phyloP scores from a whole-genome alignment of 2,888 invertebrate genomes.

The Tuta absoluta region DNA sequence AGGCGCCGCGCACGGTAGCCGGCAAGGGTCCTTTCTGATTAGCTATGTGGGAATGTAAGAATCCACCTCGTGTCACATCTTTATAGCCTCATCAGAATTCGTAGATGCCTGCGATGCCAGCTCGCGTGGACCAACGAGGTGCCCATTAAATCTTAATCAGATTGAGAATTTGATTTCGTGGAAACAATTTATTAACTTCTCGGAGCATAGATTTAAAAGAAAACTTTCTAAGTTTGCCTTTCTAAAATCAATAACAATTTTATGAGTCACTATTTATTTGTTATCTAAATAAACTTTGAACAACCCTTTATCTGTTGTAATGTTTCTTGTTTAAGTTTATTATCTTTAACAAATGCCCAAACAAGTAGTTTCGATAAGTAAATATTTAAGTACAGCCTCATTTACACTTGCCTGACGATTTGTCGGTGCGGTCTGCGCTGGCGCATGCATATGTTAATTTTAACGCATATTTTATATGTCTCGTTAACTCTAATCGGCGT shows the following conservation, averaged over 20 bases:
- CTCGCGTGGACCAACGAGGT: slow-evolving; percentile 40
- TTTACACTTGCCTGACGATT: slow-evolving; percentile 33
- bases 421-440: slow-evolving; percentile 34
- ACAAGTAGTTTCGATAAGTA: slow-evolving; percentile 25
- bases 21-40: slow-evolving; percentile 52
- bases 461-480: slow-evolving; percentile 46
- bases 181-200: slow-evolving; percentile 54
- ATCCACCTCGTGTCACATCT: slow-evolving; percentile 56
- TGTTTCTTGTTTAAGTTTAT: not conserved
- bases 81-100: slow-evolving; percentile 61
- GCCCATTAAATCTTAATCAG: slow-evolving; percentile 47
- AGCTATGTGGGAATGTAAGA: slow-evolving; percentile 59
- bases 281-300: slow-evolving; percentile 9
- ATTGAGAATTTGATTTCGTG: slow-evolving; percentile 49
- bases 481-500: slow-evolving; percentile 66
- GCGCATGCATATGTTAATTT: slow-evolving; percentile 56
- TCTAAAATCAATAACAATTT: slow-evolving; percentile 11
- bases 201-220: slow-evolving; percentile 37
- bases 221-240: slow-evolving; percentile 24
- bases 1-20: slow-evolving; percentile 72
- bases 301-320: not conserved
- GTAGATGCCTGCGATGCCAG: slow-evolving; percentile 35
- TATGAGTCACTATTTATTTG: slow-evolving; percentile 3
- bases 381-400: slow-evolving; percentile 29
- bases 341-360: slow-evolving; percentile 10